Conservation (phyloP, 2,888 invertebrate species). For the Eledone cirrhosa region DNA sequence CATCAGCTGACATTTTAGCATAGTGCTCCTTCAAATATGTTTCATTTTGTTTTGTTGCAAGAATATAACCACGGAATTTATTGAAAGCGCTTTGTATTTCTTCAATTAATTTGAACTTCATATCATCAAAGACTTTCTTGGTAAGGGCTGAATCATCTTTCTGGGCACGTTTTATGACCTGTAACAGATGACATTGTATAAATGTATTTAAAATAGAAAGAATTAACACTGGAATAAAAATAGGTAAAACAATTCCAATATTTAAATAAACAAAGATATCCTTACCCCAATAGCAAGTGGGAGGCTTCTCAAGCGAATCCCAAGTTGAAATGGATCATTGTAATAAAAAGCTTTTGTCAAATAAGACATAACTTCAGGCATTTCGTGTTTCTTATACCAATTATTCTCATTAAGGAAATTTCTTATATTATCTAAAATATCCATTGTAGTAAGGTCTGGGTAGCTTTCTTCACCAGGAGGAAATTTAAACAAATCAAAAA, state of each 20-base stretch:
- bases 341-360: conserved; percentile 45
- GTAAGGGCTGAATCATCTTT: conserved; percentile 50
- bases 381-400: conserved; percentile 50
- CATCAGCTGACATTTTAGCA: conserved; percentile 46
- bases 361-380: conserved; percentile 58
- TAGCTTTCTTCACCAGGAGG: conserved; percentile 54
- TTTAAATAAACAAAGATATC: not conserved
- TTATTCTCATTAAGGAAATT: conserved; percentile 51
- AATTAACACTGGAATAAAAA: too few relatives aligned
- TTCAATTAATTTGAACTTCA: conserved; percentile 42
- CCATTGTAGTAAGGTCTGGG: conserved; percentile 56
- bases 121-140: conserved; percentile 39
- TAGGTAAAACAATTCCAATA: too few relatives aligned
- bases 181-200: not conserved
- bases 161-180: conserved; percentile 63
- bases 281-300: conserved; percentile 58
- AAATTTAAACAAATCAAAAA: conserved; percentile 59
- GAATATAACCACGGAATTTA: conserved; percentile 49
- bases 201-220: too few relatives aligned
- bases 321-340: conserved; percentile 54
- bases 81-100: conserved; percentile 48
- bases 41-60: conserved; percentile 40
- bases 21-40: conserved; percentile 47
- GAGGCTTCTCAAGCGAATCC: conserved; percentile 58
- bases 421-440: conserved; percentile 45